These are phyloP conservation scores for Melospiza georgiana DNA, from an alignment of 2,113 vertebrate genomes.

Conservation along the genomic window DNA sequence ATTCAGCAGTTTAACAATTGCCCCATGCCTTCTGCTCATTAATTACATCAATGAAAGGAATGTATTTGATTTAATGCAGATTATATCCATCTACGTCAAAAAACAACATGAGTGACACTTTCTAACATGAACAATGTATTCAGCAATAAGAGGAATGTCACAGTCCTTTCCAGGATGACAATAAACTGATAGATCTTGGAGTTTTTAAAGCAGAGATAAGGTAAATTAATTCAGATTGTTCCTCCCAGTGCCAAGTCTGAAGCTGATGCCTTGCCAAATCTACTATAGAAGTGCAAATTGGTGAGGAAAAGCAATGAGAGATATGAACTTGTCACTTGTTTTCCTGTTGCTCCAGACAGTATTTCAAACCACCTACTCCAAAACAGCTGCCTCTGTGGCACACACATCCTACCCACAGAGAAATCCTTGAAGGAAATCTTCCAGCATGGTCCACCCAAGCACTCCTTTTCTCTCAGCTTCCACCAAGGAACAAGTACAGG, in stretches of 20 bases:
- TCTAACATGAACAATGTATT: background rate
- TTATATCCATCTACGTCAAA: background rate
- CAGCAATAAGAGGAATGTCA: slow-evolving; percentile 19
- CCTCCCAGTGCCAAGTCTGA: background rate
- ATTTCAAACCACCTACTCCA: background rate
- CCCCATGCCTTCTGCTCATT: background rate
- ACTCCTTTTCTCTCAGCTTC: background rate
- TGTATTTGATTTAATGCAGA: background rate
- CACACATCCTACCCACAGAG: background rate
- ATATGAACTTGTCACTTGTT: background rate
- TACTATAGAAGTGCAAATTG: background rate
- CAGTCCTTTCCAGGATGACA: background rate
- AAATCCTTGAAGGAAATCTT: background rate
- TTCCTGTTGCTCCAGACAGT: background rate
- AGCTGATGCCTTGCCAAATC: slow-evolving; percentile 18
- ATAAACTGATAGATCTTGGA: background rate
- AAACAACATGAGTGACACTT: background rate
- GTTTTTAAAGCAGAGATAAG: background rate
- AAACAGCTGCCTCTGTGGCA: background rate
- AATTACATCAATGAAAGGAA: slow-evolving; percentile 25
- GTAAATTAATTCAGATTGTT: background rate
- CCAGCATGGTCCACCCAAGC: background rate
- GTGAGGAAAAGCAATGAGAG: background rate
- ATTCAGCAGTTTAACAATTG: slow-evolving; percentile 12
- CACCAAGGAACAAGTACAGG: background rate